Evolutionary conservation across 2,113 vertebrate species (phyloP), one percentile per base, ranked within the genome.

Genomic region (Triplophysa tibetana): DNA sequence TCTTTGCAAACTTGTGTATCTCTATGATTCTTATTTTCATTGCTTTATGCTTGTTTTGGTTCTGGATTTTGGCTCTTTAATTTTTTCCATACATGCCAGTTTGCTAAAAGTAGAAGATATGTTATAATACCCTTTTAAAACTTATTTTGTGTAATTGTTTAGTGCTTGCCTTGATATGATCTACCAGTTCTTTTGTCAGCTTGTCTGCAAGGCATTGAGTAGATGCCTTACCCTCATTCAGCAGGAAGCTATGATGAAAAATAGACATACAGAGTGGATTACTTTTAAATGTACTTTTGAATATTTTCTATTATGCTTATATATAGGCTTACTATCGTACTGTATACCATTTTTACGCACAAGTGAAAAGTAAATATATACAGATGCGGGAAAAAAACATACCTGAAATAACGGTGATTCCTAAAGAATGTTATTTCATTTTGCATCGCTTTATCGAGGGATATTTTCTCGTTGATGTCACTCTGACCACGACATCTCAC

Each of bases 401-500:
- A 86, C 95, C 92, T 91, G 88, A 94, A 95, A 7, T 92, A 1
- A 0, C 68, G 23, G 45, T 95, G 91, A 0, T 60, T 84, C 66
- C 88, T 54, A 0, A 95, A 95, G 86, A 95, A 96, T 11, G 0
- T 8, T 26, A 11, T 87, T 82, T 95, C 95, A 2, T 75, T 87
- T 1, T 82, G 4, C 45, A 92, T 88, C 7, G 93, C 93, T 56
- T 88, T 4, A 0, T 83, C 3, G 84, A 94, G 77, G 74, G 89
- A 70, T 26, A 93, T 0, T 0, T 45, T 85, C 9, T 91, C 48
- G 9, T 88, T 62, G 19, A 89, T 88, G 24, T 89, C 82, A 68
- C 85, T 85, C 81, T 95, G 94, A 14, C 93, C 92, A 0, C 92
- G 90, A 45, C 94, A 95, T 84, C 89, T 93, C 45, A 95, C 94